A percentile compares a stretch with the other conserved stretches of the same genome.
Evolutionary conservation across 1,140 invertebrate genomes (phyloP).

Genomic region (Platyscapa corneri): DNA sequence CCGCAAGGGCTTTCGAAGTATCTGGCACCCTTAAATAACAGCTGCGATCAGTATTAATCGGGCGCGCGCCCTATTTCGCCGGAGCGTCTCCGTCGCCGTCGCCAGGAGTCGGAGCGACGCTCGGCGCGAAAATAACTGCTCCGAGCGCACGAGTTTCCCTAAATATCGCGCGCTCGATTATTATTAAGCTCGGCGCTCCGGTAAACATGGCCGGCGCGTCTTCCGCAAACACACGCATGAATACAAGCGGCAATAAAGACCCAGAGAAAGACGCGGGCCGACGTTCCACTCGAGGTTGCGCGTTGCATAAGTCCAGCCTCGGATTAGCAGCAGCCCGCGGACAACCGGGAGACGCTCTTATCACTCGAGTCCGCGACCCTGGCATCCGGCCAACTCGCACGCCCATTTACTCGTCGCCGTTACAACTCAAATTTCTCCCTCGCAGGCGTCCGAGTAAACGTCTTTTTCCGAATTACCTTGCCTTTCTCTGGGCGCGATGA

Average conservation of each 20-base stretch:
- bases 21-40: neutral
- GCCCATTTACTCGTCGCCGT: neutral
- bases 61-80: neutral
- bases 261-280: neutral
- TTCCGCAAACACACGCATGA: neutral
- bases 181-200: slow-evolving; percentile 25
- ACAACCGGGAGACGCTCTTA: neutral
- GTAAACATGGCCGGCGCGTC: neutral
- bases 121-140: slow-evolving; percentile 5
- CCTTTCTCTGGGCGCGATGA: neutral
- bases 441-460: neutral
- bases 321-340: slow-evolving; percentile 5
- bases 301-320: slow-evolving; percentile 25
- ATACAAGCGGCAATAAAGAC: neutral
- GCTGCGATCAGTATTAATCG: neutral
- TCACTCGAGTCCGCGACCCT: neutral
- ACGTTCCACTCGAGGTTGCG: neutral
- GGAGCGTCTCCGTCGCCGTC: too few relatives aligned
- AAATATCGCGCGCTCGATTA: slow-evolving; percentile 41
- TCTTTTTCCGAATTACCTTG: slow-evolving; percentile 1
- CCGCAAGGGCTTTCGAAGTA: too few relatives aligned
- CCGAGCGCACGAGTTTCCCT: slow-evolving; percentile 22
- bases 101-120: neutral
- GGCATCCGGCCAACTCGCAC: slow-evolving; percentile 26
- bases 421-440: slow-evolving; percentile 45